Percentiles rank a stretch among this genome's conserved stretches.
Evolutionary conservation across 2,113 vertebrate species (phyloP).

Genomic region (Neoarius graeffei): DNA sequence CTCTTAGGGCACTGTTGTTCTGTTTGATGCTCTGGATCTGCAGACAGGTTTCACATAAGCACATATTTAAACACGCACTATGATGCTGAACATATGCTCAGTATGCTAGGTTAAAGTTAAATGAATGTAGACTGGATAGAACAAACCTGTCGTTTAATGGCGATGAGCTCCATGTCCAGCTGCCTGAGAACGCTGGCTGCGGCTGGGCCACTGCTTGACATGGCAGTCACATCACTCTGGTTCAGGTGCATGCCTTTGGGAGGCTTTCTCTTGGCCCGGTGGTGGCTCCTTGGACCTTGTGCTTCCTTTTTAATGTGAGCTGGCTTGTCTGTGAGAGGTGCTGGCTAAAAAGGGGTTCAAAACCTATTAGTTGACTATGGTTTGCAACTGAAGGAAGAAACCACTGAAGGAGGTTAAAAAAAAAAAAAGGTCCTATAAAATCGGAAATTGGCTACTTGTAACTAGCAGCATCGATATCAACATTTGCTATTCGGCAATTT

Average conservation of each 20-base stretch:
- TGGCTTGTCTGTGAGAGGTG: slow-evolving; percentile 67
- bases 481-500: background rate
- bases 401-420: background rate
- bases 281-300: slow-evolving; percentile 78
- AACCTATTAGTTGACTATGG: background rate
- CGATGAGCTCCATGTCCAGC: slow-evolving; percentile 90
- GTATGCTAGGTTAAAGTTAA: background rate
- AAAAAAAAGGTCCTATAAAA: background rate
- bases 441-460: background rate
- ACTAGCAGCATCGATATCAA: background rate
- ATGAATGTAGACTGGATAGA: background rate
- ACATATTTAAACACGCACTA: background rate
- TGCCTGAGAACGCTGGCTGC: slow-evolving; percentile 86
- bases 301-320: slow-evolving; percentile 85
- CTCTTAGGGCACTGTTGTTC: slow-evolving; percentile 88
- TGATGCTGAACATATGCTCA: background rate
- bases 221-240: slow-evolving; percentile 85
- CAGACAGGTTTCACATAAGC: slow-evolving; percentile 1
- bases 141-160: slow-evolving; percentile 90
- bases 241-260: slow-evolving; percentile 95
- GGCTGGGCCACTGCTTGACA: slow-evolving; percentile 83
- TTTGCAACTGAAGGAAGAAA: background rate
- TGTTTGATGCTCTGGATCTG: slow-evolving; percentile 97
- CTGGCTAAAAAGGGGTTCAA: slow-evolving; percentile 42
- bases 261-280: slow-evolving; percentile 89